These are phyloP conservation scores for Merluccius polli DNA, from an alignment of 2,797 vertebrate genomes.

Conservation along the genomic window DNA sequence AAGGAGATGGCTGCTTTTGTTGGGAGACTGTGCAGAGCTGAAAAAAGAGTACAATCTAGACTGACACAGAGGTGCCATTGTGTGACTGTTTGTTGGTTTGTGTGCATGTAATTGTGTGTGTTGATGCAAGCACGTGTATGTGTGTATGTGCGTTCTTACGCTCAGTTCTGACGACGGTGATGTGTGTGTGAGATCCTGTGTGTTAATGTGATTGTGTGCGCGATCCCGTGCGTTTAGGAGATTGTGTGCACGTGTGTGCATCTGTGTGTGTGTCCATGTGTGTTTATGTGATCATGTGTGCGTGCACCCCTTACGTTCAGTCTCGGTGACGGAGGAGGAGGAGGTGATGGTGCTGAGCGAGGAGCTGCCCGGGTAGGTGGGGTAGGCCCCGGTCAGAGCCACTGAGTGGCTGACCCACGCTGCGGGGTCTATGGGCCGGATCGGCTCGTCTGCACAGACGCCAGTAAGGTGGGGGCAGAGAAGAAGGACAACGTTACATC, in stretches of 20 bases:
- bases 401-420: constrained; percentile 91
- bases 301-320: constrained; percentile 69
- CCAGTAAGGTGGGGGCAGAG: background rate
- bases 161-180: constrained; percentile 57
- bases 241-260: too few species aligned
- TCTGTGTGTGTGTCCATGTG: background rate
- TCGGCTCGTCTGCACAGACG: constrained; percentile 78
- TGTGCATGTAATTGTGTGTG: too few species aligned
- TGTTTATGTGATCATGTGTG: background rate
- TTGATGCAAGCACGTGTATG: too few species aligned
- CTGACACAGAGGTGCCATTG: background rate
- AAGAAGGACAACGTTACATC: background rate
- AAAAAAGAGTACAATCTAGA: background rate
- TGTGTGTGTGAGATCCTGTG: background rate
- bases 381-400: constrained; percentile 83
- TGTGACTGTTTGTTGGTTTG: background rate
- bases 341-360: constrained; percentile 91
- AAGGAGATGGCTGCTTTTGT: background rate
- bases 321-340: constrained; percentile 83
- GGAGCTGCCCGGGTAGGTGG: constrained; percentile 82
- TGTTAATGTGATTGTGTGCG: too few species aligned
- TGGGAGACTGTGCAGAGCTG: background rate
- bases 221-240: too few species aligned
- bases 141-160: constrained; percentile 53
- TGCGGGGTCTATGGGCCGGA: constrained; percentile 88